phyloP scores from a whole-genome alignment of 53 echinoderm and acorn worm genomes.

The Henricia sp. region DNA sequence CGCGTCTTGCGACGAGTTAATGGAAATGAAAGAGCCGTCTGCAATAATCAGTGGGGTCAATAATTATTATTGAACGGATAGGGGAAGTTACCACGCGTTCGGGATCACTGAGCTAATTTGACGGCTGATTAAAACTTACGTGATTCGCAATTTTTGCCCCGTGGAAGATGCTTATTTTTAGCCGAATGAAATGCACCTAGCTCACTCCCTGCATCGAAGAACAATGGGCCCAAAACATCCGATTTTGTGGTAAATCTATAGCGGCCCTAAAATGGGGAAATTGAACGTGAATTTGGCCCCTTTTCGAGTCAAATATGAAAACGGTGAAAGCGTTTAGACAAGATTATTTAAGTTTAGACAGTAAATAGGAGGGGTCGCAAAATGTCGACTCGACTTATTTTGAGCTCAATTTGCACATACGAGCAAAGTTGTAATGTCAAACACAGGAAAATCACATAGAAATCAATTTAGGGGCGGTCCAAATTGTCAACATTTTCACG shows the following conservation, averaged over 20 bases:
- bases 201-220: conserved; percentile 12
- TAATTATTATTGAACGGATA: too few relatives aligned
- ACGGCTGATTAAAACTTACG: conserved; percentile 61
- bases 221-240: background rate
- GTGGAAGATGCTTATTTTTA: background rate
- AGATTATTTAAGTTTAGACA: background rate
- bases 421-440: too few relatives aligned
- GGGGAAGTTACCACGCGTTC: conserved; percentile 42
- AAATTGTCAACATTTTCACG: too few relatives aligned
- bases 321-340: background rate
- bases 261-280: background rate
- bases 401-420: too few relatives aligned
- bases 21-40: conserved; percentile 28
- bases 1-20: background rate
- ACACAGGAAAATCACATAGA: too few relatives aligned
- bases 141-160: conserved; percentile 39
- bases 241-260: too few relatives aligned
- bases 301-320: background rate
- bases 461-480: too few relatives aligned
- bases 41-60: too few relatives aligned
- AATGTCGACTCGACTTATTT: conserved; percentile 30
- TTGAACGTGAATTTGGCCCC: conserved; percentile 29
- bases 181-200: background rate
- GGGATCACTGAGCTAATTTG: conserved; percentile 45
- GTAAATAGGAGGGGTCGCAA: conserved; percentile 5